A percentile compares a stretch with the other conserved stretches of the same genome.
These are phyloP conservation scores for Drosophila micromelanica DNA, from an alignment of 1,140 invertebrate genomes.

Conservation along the genomic window DNA sequence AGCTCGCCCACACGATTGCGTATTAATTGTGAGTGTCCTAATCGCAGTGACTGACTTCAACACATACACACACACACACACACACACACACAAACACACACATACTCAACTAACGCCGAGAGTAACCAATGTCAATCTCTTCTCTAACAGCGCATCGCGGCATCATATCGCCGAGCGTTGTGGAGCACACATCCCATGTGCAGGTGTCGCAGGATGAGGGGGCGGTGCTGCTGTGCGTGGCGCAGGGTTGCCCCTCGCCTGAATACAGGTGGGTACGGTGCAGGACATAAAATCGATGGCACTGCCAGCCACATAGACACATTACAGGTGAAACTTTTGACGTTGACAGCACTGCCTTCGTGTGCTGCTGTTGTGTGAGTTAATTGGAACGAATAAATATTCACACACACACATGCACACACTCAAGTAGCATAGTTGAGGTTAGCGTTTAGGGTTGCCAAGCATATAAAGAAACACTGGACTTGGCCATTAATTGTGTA, in stretches of 20 bases:
- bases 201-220: conserved; percentile 90
- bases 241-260: conserved; percentile 90
- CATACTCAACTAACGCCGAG: conserved; percentile 5
- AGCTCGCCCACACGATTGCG: conserved; percentile 90
- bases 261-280: conserved; percentile 87
- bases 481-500: conserved; percentile 56
- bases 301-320: conserved; percentile 35
- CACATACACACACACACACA: conserved; percentile 38
- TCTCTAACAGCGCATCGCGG: conserved; percentile 87
- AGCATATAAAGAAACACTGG: conserved; percentile 56
- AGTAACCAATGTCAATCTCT: conserved; percentile 67
- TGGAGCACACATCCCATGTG: conserved; percentile 88
- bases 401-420: conserved; percentile 22
- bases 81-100: conserved; percentile 22
- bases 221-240: conserved; percentile 89
- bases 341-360: conserved; percentile 50
- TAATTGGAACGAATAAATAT: conserved; percentile 71
- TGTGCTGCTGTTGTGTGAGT: conserved; percentile 42
- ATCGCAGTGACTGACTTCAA: conserved; percentile 13
- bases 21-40: conserved; percentile 87
- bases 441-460: conserved; percentile 61
- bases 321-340: conserved; percentile 72
- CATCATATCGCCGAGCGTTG: conserved; percentile 88
- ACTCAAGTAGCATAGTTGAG: conserved; percentile 23
- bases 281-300: conserved; percentile 59